These are phyloP conservation scores for Harmothoe impar DNA, from an alignment of 2,888 invertebrate genomes.

Conservation along the genomic window DNA sequence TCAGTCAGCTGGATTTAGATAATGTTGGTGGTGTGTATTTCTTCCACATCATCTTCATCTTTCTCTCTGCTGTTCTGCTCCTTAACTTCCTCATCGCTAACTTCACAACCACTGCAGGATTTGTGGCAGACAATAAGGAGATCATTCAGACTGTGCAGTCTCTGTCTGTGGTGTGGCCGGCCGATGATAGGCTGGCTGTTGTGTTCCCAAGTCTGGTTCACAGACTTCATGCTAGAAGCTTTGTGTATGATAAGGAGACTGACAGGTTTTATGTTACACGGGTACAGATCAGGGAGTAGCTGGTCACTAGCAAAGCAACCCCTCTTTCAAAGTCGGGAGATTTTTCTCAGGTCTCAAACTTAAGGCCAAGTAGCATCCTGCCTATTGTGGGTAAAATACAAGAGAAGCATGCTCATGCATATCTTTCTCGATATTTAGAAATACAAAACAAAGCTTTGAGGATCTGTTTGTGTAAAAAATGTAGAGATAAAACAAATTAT, in stretches of 20 bases:
- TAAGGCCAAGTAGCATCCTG: too few species aligned
- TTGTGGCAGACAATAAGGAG: slow-evolving; percentile 19
- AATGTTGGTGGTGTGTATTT: not conserved
- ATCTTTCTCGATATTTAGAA: too few species aligned
- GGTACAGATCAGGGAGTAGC: not conserved
- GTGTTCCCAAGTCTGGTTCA: not conserved
- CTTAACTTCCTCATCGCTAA: slow-evolving; percentile 37
- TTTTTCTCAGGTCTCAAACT: too few species aligned
- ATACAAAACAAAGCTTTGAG: too few species aligned
- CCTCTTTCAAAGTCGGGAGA: too few species aligned
- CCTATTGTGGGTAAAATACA: too few species aligned
- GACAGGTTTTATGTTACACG: slow-evolving; percentile 24
- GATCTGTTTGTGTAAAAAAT: too few species aligned
- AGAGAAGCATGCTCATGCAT: too few species aligned
- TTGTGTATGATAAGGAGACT: slow-evolving; percentile 8
- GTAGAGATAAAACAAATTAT: too few species aligned
- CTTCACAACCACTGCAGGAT: not conserved
- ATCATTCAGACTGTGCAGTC: not conserved
- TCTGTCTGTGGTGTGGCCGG: slow-evolving; percentile 18
- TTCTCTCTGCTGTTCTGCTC: slow-evolving; percentile 33
- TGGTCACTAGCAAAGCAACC: too few species aligned
- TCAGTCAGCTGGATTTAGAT: slow-evolving; percentile 15
- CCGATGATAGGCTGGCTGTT: slow-evolving; percentile 4
- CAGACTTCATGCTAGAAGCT: not conserved
- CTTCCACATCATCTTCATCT: slow-evolving; percentile 26